Evolutionary conservation across 2,113 vertebrate genomes (phyloP), one percentile per base, ranked within the genome.

Genomic region (Protobothrops mucrosquamatus): DNA sequence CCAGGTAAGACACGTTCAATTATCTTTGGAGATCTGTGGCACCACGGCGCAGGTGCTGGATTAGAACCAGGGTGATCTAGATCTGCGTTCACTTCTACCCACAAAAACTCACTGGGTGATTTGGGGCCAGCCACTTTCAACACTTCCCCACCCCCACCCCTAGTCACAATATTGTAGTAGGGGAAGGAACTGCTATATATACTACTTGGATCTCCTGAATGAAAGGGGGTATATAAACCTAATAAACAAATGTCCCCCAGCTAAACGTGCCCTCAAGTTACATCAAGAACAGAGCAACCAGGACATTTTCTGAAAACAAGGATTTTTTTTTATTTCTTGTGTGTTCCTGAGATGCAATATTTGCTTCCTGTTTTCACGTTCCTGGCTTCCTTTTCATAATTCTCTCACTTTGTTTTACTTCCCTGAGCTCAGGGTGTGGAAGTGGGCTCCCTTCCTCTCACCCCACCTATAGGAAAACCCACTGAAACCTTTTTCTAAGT

Each of bases 401-500:
- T 74, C 69, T 81, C 15, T 81, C 15, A 39, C 91, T 95, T 92
- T 22, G 61, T 94, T 87, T 88, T 81, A 39, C 64, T 90, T 93
- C n/a, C 20, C 23, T 3, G 46, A 0, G 4, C 3, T 0, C 12
- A 90, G 18, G 57, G 57, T 56, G 85, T 6, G 57, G 91, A 94
- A 94, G 85, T 4, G 26, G 69, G 69, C 87, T 15, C 54, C 55
- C n/a, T 92, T 91, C 94, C 85, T 56, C 52, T 90, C 57, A 3
- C 0, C 3, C 43, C 93, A 43, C 86, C 59, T 91, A 93, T 88
- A 94, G 12, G 48, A 90, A 64, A 52, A 2, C 91, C 89, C 5
- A 8, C 64, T 92, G 1, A 3, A 91, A 94, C 39, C 81, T 7
- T 0, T 92, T 59, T 64, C 51, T 54, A 92, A 93, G 92, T 0